Percentiles rank a stretch among this genome's conserved stretches.
These are phyloP conservation scores for Diachrysia chrysitis DNA, from an alignment of 2,888 invertebrate genomes.

Conservation along the genomic window DNA sequence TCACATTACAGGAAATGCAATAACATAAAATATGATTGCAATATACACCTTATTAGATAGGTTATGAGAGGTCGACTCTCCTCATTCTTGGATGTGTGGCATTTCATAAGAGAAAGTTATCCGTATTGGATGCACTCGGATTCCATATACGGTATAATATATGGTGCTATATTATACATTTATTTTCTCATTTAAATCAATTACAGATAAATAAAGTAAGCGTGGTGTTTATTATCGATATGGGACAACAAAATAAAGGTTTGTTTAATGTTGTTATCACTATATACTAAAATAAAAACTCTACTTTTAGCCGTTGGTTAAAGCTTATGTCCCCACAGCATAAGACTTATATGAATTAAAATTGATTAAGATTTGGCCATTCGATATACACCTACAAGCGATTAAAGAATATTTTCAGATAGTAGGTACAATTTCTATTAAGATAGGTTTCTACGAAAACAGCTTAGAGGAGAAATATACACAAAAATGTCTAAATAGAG, in stretches of 20 bases:
- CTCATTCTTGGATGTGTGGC: conserved; percentile 12
- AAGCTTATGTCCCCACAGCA: no score
- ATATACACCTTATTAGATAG: conserved; percentile 26
- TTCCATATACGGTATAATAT: not conserved
- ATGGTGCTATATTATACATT: conserved; percentile 21
- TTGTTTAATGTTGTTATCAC: no score
- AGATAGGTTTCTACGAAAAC: no score
- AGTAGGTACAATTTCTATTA: no score
- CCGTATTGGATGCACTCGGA: not conserved
- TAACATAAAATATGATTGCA: conserved; percentile 31
- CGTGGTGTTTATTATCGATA: not conserved
- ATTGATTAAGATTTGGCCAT: no score
- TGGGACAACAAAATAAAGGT: no score
- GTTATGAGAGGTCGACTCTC: conserved; percentile 19
- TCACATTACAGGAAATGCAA: conserved; percentile 15
- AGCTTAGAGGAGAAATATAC: no score
- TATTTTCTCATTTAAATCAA: conserved; percentile 10
- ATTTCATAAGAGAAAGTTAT: conserved; percentile 30
- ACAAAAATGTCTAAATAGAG: no score
- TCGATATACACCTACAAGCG: not conserved
- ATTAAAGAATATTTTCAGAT: no score
- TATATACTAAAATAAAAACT: no score
- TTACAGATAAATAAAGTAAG: conserved; percentile 1
- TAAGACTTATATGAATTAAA: no score
- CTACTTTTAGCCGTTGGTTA: no score